Evolutionary conservation across 2,113 vertebrate species (phyloP).

Genomic region (Phasianus colchicus): DNA sequence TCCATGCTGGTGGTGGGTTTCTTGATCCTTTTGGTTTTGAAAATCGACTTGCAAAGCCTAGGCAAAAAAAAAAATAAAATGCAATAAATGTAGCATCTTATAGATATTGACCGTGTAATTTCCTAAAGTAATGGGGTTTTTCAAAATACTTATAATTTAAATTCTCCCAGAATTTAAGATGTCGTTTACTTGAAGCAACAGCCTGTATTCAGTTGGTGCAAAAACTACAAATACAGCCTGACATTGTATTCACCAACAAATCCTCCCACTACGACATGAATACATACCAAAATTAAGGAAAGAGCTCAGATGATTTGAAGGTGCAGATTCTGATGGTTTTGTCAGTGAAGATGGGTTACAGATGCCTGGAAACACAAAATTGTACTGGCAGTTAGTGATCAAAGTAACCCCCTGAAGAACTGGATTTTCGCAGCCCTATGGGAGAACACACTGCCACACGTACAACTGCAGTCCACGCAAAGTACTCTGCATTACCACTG

Average conservation of each 20-base stretch:
- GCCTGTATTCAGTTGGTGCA: not conserved
- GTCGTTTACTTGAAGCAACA: not conserved
- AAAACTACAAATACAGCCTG: no score
- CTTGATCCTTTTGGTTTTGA: conserved; percentile 94
- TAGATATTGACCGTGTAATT: not conserved
- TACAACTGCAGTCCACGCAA: not conserved
- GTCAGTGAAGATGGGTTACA: conserved; percentile 55
- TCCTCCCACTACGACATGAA: not conserved
- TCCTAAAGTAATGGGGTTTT: not conserved
- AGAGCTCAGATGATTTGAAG: conserved; percentile 40
- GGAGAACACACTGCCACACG: fast-evolving
- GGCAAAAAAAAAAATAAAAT: conserved; percentile 22
- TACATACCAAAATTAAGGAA: conserved; percentile 80
- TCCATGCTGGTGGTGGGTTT: conserved; percentile 88
- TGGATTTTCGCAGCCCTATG: fast-evolving
- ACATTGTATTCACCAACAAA: no score
- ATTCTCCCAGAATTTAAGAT: not conserved
- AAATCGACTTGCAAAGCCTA: conserved; percentile 92
- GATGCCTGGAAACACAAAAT: conserved; percentile 67
- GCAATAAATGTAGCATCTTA: not conserved
- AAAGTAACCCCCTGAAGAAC: not conserved
- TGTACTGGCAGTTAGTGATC: not conserved
- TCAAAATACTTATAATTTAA: not conserved
- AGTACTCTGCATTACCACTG: not conserved
- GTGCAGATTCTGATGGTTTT: conserved; percentile 62